phyloP scores from a whole-genome alignment of 2,113 vertebrate species.

The Neoarius graeffei region DNA sequence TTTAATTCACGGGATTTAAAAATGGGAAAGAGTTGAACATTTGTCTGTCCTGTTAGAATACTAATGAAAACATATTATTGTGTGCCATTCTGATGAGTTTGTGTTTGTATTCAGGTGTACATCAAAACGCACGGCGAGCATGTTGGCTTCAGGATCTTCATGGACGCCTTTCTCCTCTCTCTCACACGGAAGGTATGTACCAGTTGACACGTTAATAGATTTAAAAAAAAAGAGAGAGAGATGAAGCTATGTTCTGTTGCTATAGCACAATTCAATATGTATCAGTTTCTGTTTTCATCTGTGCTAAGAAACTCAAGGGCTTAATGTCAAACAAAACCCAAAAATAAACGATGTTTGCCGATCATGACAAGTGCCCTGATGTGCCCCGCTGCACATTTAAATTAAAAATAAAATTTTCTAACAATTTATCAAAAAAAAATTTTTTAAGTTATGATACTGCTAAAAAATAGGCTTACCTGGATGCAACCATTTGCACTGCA shows the following conservation, averaged over 20 bases:
- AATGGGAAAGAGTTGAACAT: neutral
- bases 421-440: no score
- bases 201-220: neutral
- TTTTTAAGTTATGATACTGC: no score
- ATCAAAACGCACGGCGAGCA: slow-evolving; percentile 93
- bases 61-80: no score
- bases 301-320: neutral
- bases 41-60: neutral
- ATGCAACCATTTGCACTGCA: no score
- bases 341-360: no score
- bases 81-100: neutral
- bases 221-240: no score
- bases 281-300: neutral
- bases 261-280: neutral
- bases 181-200: slow-evolving; percentile 87
- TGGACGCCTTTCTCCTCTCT: slow-evolving; percentile 95
- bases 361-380: no score
- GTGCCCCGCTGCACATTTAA: no score
- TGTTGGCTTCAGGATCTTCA: slow-evolving; percentile 96
- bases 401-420: no score
- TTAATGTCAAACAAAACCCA: no score
- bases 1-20: neutral
- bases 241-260: neutral
- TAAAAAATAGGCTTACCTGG: no score
- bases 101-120: slow-evolving; percentile 78